Evolutionary conservation across 2,113 vertebrate species (phyloP).

Genomic region (Leptobrachium leishanense): DNA sequence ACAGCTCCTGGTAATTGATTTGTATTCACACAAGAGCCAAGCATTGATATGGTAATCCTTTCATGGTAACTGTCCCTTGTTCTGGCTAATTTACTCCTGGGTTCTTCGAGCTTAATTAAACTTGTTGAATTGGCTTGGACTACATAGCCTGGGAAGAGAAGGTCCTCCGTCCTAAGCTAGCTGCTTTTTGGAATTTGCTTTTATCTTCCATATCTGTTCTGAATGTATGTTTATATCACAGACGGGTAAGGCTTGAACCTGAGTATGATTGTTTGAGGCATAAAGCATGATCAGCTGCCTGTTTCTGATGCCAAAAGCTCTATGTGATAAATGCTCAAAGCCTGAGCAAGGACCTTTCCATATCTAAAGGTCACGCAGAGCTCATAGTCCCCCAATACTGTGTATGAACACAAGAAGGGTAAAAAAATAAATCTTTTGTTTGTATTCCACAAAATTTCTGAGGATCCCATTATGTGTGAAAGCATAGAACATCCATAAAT

Average conservation of each 20-base stretch:
- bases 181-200: conserved; percentile 37
- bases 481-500: too few species aligned
- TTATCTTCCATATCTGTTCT: conserved; percentile 20
- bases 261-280: neutral
- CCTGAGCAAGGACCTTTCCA: too few species aligned
- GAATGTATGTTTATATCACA: conserved; percentile 10
- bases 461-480: too few species aligned
- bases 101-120: conserved; percentile 50
- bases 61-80: conserved; percentile 51
- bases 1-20: conserved; percentile 51
- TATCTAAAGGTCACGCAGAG: too few species aligned
- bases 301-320: too few species aligned
- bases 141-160: conserved; percentile 33
- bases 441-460: too few species aligned
- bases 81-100: conserved; percentile 50
- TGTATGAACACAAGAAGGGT: too few species aligned
- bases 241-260: neutral
- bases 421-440: too few species aligned
- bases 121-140: conserved; percentile 48
- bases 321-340: too few species aligned
- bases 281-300: too few species aligned
- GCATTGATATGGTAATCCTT: conserved; percentile 50
- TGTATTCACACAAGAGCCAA: conserved; percentile 50
- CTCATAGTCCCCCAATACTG: too few species aligned
- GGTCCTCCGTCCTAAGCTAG: conserved; percentile 21